These are phyloP conservation scores for Netelia virgata DNA, from an alignment of 2,888 invertebrate genomes.

Conservation along the genomic window DNA sequence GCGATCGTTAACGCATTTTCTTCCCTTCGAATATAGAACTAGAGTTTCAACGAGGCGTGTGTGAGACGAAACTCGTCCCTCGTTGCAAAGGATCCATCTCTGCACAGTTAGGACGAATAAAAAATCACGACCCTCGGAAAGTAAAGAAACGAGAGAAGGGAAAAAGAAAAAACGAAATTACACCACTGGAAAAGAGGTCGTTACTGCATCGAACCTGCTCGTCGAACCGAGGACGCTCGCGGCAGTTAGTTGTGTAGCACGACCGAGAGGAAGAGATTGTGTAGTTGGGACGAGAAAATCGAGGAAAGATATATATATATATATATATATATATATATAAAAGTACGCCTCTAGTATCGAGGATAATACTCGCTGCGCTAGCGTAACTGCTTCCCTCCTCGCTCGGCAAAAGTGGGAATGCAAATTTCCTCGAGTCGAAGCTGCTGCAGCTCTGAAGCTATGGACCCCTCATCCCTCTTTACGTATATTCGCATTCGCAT, in stretches of 20 bases:
- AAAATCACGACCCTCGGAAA: constrained; percentile 4
- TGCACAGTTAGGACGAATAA: not conserved
- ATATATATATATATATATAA: too few species aligned
- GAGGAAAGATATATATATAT: not conserved
- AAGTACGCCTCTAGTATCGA: not conserved
- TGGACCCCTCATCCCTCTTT: constrained; percentile 32
- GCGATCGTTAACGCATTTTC: not conserved
- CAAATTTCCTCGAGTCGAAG: constrained; percentile 40
- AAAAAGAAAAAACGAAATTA: constrained; percentile 20
- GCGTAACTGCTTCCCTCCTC: constrained; percentile 34
- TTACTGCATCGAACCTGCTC: constrained; percentile 19
- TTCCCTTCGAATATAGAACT: not conserved
- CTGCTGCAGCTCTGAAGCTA: constrained; percentile 22
- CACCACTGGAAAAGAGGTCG: constrained; percentile 24
- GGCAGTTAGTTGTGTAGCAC: constrained; percentile 21
- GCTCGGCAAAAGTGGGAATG: constrained; percentile 39
- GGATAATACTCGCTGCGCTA: not conserved
- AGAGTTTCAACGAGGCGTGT: constrained; percentile 1
- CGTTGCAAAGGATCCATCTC: not conserved
- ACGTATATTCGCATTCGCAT: not conserved
- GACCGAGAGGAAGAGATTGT: not conserved
- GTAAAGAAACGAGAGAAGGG: not conserved
- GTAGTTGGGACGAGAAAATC: constrained; percentile 17
- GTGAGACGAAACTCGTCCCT: constrained; percentile 9
- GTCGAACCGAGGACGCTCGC: not conserved